Base-by-base conservation (phyloP, 2,888 invertebrate genomes). In the Eulithis prunata region DNA sequence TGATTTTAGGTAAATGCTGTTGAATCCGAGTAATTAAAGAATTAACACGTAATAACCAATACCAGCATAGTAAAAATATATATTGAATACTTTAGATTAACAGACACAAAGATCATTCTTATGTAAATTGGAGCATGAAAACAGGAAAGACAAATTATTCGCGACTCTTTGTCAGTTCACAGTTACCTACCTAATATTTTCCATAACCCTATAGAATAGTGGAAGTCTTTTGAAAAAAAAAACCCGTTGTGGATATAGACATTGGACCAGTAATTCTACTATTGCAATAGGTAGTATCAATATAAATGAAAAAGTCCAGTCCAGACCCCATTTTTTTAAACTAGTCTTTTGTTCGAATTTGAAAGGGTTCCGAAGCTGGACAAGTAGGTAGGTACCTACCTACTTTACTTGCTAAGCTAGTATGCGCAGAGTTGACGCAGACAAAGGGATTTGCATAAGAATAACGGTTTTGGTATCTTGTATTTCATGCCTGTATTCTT, bases 201-300 rank as follows among this genome's bases (percentile, higher is more conserved):
- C 21, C 21, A 14, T 21, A 6, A 21, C 7, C 21, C 21, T 49
- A 46, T 13, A 49, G 49, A 49, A 46, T 13, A 49, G 49, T 21
- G 43, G 41, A 43, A 55, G 55, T 55, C 55, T 55, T 21, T 43
- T 12, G 54, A 54, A 28, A 55, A 43, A 41, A 43, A n/a, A n/a
- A n/a, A n/a, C 21, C 14, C 11, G 55, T 53, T 36, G 36, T 11
- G 36, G 36, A 41, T 12, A 41, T 55, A 43, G 55, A 43, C 28
- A 43, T 6, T 41, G 38, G 55, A 12, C 21, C 41, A 55, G 41
- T 21, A 49, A 21, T 49, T 4, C 49, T 47, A 0, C 3, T 14
- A 47, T 14, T 21, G 14, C 11, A 41, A 54, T 41, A 54, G 14
- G 13, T 14, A 14, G 13, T 14, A 14, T 54, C 41, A 54, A 41